Evolutionary conservation across 2,797 vertebrate species (phyloP).

Genomic region (Chrysocyon brachyurus): DNA sequence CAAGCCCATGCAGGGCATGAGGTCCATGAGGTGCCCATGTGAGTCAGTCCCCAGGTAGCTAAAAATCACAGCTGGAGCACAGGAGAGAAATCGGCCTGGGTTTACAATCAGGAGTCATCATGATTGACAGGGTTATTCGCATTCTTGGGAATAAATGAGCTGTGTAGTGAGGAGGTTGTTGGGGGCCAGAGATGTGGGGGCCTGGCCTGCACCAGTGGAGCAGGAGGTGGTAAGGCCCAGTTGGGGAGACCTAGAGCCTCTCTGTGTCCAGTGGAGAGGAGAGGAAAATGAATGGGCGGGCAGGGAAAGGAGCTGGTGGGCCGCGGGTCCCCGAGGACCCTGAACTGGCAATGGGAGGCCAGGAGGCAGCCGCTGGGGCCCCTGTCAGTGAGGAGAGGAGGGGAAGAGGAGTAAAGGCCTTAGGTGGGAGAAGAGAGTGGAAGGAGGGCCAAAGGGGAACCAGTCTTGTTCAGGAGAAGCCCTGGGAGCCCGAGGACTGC

Average conservation of each 20-base stretch:
- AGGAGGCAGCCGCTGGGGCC: neutral
- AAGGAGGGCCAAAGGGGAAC: neutral
- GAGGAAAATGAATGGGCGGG: neutral
- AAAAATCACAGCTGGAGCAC: neutral
- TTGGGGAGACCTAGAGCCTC: neutral
- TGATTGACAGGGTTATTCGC: neutral
- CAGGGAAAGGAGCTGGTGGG: neutral
- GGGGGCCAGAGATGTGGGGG: neutral
- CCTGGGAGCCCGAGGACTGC: neutral
- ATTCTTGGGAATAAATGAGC: neutral
- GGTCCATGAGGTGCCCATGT: accelerated
- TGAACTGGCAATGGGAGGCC: neutral
- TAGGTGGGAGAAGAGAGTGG: neutral
- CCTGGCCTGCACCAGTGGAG: neutral
- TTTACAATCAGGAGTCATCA: neutral
- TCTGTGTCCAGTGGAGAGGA: neutral
- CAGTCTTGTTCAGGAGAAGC: neutral
- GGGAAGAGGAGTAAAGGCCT: neutral
- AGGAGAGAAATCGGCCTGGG: neutral
- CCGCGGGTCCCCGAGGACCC: neutral
- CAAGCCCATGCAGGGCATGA: accelerated
- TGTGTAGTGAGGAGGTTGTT: neutral
- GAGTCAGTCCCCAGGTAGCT: neutral
- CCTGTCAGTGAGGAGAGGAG: neutral
- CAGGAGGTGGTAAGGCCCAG: neutral